phyloP scores from a whole-genome alignment of 2,797 vertebrate species.

The Phrynocephalus guinanensis region DNA sequence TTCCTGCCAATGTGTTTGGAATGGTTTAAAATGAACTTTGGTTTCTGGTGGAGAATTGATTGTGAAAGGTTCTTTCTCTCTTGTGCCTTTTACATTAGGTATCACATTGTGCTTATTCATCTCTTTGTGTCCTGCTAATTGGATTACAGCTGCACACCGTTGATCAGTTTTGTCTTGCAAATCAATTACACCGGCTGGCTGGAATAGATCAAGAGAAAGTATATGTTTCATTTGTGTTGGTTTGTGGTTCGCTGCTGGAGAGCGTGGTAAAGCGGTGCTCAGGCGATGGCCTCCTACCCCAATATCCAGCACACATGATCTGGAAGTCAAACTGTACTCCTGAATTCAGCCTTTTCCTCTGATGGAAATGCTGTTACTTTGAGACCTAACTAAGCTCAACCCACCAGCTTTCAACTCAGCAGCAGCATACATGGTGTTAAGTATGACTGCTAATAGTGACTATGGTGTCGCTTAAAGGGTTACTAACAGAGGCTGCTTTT shows the following conservation, averaged over 20 bases:
- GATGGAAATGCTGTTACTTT: neutral
- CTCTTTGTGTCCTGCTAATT: neutral
- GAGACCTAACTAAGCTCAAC: neutral
- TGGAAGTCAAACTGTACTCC: neutral
- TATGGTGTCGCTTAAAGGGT: neutral
- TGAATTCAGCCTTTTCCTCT: neutral
- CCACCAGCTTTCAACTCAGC: neutral
- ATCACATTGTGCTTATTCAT: neutral
- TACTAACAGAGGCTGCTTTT: too few relatives aligned
- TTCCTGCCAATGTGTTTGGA: neutral
- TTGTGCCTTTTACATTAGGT: neutral
- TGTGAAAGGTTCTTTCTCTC: neutral
- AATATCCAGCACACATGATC: too few relatives aligned
- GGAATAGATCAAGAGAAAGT: neutral
- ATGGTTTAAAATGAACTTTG: constrained; percentile 2
- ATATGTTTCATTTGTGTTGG: neutral
- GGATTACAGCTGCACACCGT: neutral
- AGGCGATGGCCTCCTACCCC: too few relatives aligned
- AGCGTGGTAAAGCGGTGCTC: neutral
- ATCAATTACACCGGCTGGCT: neutral
- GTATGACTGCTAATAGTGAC: neutral
- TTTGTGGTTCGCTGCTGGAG: neutral
- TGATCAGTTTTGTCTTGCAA: constrained; percentile 4
- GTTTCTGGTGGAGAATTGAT: constrained; percentile 12
- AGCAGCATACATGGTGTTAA: neutral